These are phyloP conservation scores for Pelodytes ibericus DNA, from an alignment of 2,797 vertebrate genomes.

Conservation along the genomic window DNA sequence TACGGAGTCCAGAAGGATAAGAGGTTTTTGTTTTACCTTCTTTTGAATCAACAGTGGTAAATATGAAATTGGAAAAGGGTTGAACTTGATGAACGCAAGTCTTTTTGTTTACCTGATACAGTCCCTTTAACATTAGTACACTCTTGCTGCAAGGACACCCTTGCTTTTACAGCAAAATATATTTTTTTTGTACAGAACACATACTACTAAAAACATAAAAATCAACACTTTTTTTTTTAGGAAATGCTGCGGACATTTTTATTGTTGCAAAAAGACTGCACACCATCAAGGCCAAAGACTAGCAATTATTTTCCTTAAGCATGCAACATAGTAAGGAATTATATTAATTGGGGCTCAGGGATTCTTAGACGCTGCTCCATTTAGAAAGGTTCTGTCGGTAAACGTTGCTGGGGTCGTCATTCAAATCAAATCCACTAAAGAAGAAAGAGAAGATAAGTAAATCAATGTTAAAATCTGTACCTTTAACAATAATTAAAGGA, in stretches of 20 bases:
- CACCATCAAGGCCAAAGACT: neutral
- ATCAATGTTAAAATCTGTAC: neutral
- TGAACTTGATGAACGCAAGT: too few relatives aligned
- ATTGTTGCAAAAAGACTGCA: neutral
- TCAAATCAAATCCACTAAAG: neutral
- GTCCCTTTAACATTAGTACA: too few relatives aligned
- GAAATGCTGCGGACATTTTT: neutral
- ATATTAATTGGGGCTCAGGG: neutral
- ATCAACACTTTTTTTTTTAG: neutral
- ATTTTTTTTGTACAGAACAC: neutral
- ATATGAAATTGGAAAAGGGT: too few relatives aligned
- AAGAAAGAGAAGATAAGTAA: neutral
- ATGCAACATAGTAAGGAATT: neutral
- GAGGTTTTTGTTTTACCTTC: too few relatives aligned
- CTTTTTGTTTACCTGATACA: too few relatives aligned
- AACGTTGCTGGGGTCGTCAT: neutral
- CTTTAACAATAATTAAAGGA: too few relatives aligned
- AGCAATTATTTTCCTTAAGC: neutral
- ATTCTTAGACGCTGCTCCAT: neutral
- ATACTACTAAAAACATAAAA: neutral
- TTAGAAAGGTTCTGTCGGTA: neutral
- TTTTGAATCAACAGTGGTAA: too few relatives aligned
- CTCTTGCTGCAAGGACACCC: too few relatives aligned
- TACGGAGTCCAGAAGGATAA: too few relatives aligned
- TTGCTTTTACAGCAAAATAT: too few relatives aligned